Evolutionary conservation across 2,888 invertebrate species (phyloP).

Genomic region (Psylliodes chrysocephalus): DNA sequence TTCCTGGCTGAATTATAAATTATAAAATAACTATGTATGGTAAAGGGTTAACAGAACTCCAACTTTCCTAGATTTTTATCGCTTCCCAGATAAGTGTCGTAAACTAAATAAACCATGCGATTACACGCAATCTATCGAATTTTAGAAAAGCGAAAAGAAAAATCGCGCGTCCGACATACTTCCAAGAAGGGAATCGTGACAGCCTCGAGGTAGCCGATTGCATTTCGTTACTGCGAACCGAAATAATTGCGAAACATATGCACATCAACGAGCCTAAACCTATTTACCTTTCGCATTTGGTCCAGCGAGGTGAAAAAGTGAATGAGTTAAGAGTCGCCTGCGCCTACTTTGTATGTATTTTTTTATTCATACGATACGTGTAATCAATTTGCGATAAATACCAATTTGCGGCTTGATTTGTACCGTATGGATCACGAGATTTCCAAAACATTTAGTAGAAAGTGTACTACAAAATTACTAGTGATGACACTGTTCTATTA

Average conservation of each 20-base stretch:
- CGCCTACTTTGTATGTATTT: not conserved
- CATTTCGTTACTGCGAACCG: slow-evolving; percentile 9
- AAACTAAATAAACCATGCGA: no score
- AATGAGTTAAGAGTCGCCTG: not conserved
- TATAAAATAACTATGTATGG: no score
- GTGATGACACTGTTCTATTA: no score
- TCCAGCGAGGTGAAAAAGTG: not conserved
- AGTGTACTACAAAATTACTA: no score
- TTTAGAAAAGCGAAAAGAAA: not conserved
- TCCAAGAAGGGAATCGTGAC: slow-evolving; percentile 1
- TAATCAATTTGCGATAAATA: not conserved
- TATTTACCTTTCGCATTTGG: slow-evolving; percentile 9
- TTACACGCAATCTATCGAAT: no score
- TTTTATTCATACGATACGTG: not conserved
- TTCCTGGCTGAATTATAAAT: no score
- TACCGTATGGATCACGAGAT: no score
- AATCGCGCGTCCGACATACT: slow-evolving; percentile 7
- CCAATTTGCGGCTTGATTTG: not conserved
- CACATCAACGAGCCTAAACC: slow-evolving; percentile 10
- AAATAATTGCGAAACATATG: slow-evolving; percentile 17
- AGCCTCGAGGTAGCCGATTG: slow-evolving; percentile 5
- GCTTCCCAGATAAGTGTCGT: no score
- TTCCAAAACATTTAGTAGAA: no score
- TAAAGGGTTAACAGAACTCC: no score
- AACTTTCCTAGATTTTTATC: no score